Conservation (phyloP, 2,888 invertebrate species). For the Athalia cordata region DNA sequence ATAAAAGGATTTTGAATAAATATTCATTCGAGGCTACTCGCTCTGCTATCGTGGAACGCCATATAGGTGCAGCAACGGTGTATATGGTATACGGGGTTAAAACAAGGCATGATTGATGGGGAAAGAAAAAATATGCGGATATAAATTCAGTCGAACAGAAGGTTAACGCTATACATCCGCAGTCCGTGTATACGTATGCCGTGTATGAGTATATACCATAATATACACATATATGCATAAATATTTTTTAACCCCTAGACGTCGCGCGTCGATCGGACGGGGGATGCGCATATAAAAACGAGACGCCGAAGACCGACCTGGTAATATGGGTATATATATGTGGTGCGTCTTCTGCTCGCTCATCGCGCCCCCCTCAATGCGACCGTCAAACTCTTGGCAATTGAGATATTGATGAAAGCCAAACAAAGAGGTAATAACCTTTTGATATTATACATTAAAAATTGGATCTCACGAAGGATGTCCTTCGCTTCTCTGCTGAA, state of each 20-base stretch:
- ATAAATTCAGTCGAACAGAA: conserved; percentile 40
- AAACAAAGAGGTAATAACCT: conserved; percentile 40
- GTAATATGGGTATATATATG: too few species aligned
- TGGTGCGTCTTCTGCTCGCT: conserved; percentile 1
- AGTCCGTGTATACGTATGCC: not conserved
- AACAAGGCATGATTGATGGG: conserved; percentile 33
- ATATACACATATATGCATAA: not conserved
- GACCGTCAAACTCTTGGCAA: conserved; percentile 35
- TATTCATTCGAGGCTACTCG: conserved; percentile 10
- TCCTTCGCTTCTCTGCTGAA: too few species aligned
- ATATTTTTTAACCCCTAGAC: not conserved
- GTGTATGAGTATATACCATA: not conserved
- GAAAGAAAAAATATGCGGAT: conserved; percentile 16
- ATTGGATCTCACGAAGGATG: not conserved
- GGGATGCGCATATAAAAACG: not conserved
- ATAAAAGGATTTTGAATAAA: conserved; percentile 18
- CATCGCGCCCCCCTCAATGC: conserved; percentile 1
- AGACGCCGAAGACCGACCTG: too few species aligned
- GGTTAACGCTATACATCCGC: conserved; percentile 28
- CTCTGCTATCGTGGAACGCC: not conserved
- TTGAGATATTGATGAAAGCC: conserved; percentile 40
- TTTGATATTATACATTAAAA: conserved; percentile 28
- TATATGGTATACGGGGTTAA: not conserved
- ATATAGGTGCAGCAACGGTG: too few species aligned
- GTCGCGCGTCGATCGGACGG: not conserved